Base-by-base conservation (phyloP, 2,113 vertebrate genomes). In the Alethe castanea region DNA sequence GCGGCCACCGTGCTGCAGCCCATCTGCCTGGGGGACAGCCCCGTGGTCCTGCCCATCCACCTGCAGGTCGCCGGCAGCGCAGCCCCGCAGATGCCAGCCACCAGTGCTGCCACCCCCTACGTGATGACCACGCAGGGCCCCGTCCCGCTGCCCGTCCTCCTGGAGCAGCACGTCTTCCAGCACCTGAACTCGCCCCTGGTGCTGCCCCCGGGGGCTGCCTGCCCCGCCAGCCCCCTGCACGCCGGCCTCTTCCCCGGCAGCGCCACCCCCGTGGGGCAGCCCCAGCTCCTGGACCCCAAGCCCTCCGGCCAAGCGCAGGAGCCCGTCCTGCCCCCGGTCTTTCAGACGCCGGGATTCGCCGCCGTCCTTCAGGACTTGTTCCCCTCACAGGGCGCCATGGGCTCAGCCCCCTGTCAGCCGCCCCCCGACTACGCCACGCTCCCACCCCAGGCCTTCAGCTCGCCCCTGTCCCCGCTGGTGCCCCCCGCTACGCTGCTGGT, bases 161-260 rank as follows among this genome's bases (percentile, higher is more conserved):
- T 99, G 97, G 99, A 99, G 95, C 99, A 99, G 97, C 99, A 99
- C 31, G 98, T 99, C 87, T 98, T 99, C 95, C 99, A 99, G 97
- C 99, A 99, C 97, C 97, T 99, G 95, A 99, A 98, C 95, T 98
- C 99, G 4, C 98, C 99, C 8, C 86, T 98, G 94, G 97, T 99
- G 71, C 97, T 99, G 81, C 98, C 99, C 1, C 99, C 98, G 22
- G 96, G 95, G 13, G 29, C 98, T 1, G 78, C 97, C 19, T 99
- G 98, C 67, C 97, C 98, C 12, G 85, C 97, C 59, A 95, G 95
- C 45, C 94, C 99, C 24, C 96, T 99, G 35, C 99, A 99, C 76
- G 97, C 96, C 81, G 98, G 98, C 86, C 96, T 99, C 74, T 97
- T 99, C 94, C 98, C 98, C 35, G 97, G 98, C 24, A 81, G 98